Conservation (phyloP, 2,113 vertebrate genomes). For the Cygnus buccinator region DNA sequence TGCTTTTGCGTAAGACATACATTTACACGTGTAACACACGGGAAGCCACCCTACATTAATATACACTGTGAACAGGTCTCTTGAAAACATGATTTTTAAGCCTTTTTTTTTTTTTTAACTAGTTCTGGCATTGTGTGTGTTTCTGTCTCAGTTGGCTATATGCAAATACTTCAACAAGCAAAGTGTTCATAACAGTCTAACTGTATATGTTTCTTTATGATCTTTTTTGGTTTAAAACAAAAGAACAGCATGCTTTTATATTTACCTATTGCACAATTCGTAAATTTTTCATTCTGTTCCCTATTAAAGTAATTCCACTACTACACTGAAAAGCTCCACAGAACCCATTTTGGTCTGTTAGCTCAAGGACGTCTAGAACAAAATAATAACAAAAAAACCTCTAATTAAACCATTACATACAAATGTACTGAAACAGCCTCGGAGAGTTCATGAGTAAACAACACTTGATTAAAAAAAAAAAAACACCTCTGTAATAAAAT, state of each 20-base stretch:
- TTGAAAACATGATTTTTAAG: background rate
- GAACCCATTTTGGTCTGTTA: slow-evolving; percentile 43
- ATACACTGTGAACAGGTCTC: background rate
- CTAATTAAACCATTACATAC: slow-evolving; percentile 17
- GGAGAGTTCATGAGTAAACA: slow-evolving; percentile 44
- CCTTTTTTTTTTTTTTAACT: background rate
- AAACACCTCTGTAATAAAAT: slow-evolving; percentile 21
- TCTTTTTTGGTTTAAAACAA: background rate
- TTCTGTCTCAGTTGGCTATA: background rate
- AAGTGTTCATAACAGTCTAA: background rate
- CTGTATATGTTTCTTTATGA: background rate
- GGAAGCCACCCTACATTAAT: background rate
- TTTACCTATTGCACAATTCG: slow-evolving; percentile 39
- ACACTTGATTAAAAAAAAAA: slow-evolving; percentile 44
- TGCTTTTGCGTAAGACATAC: background rate
- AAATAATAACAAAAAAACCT: background rate
- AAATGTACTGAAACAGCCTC: slow-evolving; percentile 10
- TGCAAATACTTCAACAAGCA: background rate
- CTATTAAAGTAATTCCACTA: slow-evolving; percentile 20
- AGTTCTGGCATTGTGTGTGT: background rate
- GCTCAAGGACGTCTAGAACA: background rate
- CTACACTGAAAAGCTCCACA: slow-evolving; percentile 35
- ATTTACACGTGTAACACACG: background rate
- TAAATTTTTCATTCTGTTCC: background rate
- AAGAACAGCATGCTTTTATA: background rate